These are phyloP conservation scores for Erythrolamprus reginae DNA, from an alignment of 2,113 vertebrate species.

Conservation along the genomic window DNA sequence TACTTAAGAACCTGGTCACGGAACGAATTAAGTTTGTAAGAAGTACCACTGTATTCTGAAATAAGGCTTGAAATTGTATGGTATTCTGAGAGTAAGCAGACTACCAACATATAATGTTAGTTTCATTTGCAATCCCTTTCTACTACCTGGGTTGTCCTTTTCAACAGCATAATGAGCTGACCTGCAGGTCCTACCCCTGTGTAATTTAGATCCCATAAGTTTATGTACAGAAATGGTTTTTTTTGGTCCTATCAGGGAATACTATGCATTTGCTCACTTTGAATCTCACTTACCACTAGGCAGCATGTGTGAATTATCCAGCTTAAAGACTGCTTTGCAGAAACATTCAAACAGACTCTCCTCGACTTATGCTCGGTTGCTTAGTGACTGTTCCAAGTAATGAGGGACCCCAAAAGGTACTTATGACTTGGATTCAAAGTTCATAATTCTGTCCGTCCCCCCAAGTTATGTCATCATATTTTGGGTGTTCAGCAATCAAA, in stretches of 20 bases:
- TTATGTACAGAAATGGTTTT: neutral
- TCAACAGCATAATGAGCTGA: neutral
- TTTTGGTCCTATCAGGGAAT: neutral
- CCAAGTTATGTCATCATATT: neutral
- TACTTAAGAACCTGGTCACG: too few species aligned
- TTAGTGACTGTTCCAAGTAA: neutral
- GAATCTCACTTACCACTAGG: neutral
- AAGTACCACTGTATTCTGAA: too few species aligned
- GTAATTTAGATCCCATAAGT: constrained; percentile 13
- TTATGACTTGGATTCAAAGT: neutral
- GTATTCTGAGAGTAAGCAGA: neutral
- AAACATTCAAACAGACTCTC: neutral
- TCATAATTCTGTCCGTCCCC: neutral
- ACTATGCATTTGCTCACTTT: neutral
- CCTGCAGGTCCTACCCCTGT: neutral
- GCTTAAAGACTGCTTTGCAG: constrained; percentile 14
- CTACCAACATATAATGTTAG: neutral
- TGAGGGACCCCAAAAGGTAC: neutral
- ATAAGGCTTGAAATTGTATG: neutral
- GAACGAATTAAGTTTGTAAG: too few species aligned
- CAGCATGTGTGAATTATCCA: neutral
- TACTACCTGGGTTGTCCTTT: neutral
- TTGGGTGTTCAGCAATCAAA: neutral
- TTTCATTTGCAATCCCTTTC: constrained; percentile 9
- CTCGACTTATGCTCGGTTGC: neutral